Percentiles rank a stretch among this genome's conserved stretches.
phyloP scores from a whole-genome alignment of 2,888 invertebrate genomes.

The Machimus rusticus region DNA sequence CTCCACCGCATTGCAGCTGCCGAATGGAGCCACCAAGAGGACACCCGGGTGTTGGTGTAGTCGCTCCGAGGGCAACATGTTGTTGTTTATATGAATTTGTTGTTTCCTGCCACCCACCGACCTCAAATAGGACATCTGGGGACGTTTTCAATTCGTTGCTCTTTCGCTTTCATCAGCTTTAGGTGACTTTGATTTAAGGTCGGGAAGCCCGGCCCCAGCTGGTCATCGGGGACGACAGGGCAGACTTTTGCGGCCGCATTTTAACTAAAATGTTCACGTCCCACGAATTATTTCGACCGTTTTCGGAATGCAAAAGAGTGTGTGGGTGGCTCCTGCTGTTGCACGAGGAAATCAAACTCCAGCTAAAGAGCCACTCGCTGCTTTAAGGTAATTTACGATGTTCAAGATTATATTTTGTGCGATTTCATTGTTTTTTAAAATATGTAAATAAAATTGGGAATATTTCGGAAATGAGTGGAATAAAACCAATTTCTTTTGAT shows the following conservation, averaged over 20 bases:
- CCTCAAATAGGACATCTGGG: slow-evolving; percentile 28
- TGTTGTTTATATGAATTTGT: slow-evolving; percentile 22
- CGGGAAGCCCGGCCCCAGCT: neutral
- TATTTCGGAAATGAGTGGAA: too few species aligned
- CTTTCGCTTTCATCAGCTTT: slow-evolving; percentile 8
- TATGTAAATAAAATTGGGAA: neutral
- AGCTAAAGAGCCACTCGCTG: neutral
- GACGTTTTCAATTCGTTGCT: slow-evolving; percentile 11
- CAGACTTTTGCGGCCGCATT: neutral
- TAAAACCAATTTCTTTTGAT: too few species aligned
- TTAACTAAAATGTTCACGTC: neutral
- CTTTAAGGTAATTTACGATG: neutral
- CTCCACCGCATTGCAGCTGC: neutral
- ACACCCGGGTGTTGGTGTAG: neutral
- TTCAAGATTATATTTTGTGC: neutral
- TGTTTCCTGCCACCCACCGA: slow-evolving; percentile 12
- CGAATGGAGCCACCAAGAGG: neutral
- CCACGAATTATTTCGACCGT: neutral
- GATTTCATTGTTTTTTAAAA: neutral
- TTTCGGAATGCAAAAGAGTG: neutral
- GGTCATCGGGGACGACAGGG: neutral
- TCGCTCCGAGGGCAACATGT: neutral
- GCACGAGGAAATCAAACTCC: neutral
- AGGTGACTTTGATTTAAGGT: neutral
- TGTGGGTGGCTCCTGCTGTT: neutral